Evolutionary conservation across 2,888 invertebrate genomes (phyloP).

Genomic region (Herminia tarsipennalis): DNA sequence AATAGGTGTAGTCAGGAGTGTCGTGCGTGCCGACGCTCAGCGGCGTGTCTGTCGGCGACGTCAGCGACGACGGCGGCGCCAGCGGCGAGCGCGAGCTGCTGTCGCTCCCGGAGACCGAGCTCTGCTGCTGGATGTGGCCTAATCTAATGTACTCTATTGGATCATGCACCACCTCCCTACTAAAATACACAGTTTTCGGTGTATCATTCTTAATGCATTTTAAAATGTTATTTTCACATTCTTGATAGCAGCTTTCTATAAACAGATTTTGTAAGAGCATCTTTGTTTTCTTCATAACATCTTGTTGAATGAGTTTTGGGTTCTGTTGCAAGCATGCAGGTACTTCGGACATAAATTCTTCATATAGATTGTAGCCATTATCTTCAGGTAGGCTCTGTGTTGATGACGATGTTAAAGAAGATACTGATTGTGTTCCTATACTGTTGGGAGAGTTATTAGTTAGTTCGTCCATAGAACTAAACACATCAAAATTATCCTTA

Average conservation of each 20-base stretch:
- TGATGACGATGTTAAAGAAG: conserved; percentile 32
- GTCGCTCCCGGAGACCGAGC: conserved; percentile 8
- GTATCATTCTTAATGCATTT: conserved; percentile 29
- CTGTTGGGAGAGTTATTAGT: conserved; percentile 27
- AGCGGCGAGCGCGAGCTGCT: conserved; percentile 1
- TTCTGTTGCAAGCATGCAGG: conserved; percentile 52
- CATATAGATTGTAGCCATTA: conserved; percentile 49
- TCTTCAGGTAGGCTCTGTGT: conserved; percentile 32
- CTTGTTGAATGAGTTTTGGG: conserved; percentile 49
- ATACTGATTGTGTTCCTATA: conserved; percentile 24
- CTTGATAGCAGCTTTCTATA: conserved; percentile 40
- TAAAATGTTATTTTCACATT: conserved; percentile 39
- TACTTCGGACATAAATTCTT: conserved; percentile 61
- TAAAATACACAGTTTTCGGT: conserved; percentile 17
- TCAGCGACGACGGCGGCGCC: conserved; percentile 14
- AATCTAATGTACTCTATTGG: conserved; percentile 55
- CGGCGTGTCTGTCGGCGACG: conserved; percentile 18
- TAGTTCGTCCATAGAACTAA: conserved; percentile 38
- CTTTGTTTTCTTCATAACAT: conserved; percentile 52
- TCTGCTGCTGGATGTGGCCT: conserved; percentile 30
- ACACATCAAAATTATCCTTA: conserved; percentile 31
- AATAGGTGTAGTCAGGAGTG: conserved; percentile 70
- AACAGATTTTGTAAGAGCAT: conserved; percentile 49
- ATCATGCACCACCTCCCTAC: conserved; percentile 45
- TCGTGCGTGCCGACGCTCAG: conserved; percentile 40